Conservation (phyloP, 2,113 vertebrate species). For the Nannospalax galili region DNA sequence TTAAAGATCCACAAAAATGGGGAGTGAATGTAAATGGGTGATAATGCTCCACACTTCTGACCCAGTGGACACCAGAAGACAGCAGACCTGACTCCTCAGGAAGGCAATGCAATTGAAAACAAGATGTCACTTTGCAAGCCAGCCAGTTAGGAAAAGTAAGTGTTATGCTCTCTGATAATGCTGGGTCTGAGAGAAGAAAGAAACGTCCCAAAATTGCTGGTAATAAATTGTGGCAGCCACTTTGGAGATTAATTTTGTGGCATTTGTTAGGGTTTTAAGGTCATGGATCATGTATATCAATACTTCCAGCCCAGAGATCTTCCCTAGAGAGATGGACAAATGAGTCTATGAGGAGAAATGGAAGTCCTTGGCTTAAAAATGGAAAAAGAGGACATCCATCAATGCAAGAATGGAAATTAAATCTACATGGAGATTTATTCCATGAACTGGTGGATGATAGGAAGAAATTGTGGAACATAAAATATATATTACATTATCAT, state of each 20-base stretch:
- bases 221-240: not conserved
- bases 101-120: not conserved
- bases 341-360: not conserved
- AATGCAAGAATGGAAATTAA: not conserved
- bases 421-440: not conserved
- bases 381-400: not conserved
- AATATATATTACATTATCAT: not conserved
- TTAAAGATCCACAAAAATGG: not conserved
- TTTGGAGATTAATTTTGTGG: not conserved
- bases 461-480: not conserved
- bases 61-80: not conserved
- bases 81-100: not conserved
- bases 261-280: not conserved
- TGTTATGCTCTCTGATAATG: not conserved
- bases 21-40: not conserved
- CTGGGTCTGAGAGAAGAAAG: not conserved
- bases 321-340: not conserved
- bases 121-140: not conserved
- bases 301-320: not conserved
- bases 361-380: not conserved
- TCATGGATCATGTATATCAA: not conserved
- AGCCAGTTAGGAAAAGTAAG: not conserved
- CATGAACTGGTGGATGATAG: not conserved
- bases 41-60: no score
- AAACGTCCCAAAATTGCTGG: not conserved